Evolutionary conservation across 2,113 vertebrate genomes (phyloP).

Genomic region (Cyanoderma ruficeps): DNA sequence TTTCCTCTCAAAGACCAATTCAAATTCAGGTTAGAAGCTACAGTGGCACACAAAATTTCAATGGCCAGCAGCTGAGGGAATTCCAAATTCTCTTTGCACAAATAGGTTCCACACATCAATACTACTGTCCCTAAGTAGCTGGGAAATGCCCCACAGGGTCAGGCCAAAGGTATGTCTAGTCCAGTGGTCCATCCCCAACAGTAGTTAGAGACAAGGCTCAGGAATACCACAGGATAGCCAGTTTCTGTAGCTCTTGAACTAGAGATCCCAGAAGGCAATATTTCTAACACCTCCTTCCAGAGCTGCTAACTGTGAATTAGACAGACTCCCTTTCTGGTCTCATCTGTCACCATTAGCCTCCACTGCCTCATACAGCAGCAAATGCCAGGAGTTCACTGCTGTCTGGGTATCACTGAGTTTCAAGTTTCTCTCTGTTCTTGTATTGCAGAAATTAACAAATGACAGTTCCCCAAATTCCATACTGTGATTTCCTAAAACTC

Average conservation of each 20-base stretch:
- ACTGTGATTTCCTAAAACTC: not conserved
- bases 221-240: not conserved
- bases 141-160: not conserved
- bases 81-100: not conserved
- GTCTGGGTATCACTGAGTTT: accelerated
- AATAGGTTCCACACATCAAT: not conserved
- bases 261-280: not conserved
- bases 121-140: not conserved
- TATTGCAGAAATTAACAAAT: not conserved
- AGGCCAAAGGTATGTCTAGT: not conserved
- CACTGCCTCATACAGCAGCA: not conserved
- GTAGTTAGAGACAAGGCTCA: accelerated
- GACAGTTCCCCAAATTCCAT: not conserved
- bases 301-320: not conserved
- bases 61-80: not conserved
- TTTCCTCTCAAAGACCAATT: not conserved
- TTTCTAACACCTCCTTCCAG: not conserved
- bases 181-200: not conserved
- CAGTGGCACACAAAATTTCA: not conserved
- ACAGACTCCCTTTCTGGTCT: not conserved
- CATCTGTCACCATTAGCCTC: not conserved
- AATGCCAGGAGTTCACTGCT: not conserved
- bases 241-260: not conserved
- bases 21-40: not conserved
- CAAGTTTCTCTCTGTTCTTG: not conserved